phyloP scores from a whole-genome alignment of 1,140 invertebrate species.

The Caenorhabditis remanei region DNA sequence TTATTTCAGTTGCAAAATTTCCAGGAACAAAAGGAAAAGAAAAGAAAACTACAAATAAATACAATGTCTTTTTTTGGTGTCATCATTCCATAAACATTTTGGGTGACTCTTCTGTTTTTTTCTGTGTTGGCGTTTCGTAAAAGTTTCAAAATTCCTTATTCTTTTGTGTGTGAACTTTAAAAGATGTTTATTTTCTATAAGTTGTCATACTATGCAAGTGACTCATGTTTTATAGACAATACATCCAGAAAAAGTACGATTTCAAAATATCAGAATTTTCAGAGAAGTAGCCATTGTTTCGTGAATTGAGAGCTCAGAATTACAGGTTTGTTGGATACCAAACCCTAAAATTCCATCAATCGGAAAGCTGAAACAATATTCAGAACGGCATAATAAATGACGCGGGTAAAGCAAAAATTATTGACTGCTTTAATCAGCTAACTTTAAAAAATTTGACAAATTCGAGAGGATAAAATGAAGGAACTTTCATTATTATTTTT shows the following conservation, averaged over 20 bases:
- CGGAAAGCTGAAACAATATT: too few relatives aligned
- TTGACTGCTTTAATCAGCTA: too few relatives aligned
- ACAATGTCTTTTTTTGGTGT: constrained; percentile 11
- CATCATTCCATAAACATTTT: constrained; percentile 47
- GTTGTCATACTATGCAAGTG: background rate
- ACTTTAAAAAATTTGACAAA: too few relatives aligned
- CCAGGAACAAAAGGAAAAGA: background rate
- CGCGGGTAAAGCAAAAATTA: too few relatives aligned
- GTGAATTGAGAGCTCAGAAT: too few relatives aligned
- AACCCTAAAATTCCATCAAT: too few relatives aligned
- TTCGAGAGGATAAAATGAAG: too few relatives aligned
- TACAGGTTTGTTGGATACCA: too few relatives aligned
- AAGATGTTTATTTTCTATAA: background rate
- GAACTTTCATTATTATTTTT: background rate
- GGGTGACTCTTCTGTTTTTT: constrained; percentile 20
- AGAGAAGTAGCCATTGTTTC: too few relatives aligned
- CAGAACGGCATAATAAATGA: too few relatives aligned
- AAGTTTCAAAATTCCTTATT: background rate
- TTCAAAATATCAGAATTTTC: too few relatives aligned
- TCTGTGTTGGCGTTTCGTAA: background rate
- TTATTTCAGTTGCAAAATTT: background rate
- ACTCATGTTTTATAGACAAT: background rate
- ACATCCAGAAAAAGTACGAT: background rate
- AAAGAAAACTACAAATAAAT: background rate
- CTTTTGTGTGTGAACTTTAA: background rate